Conservation (phyloP, 2,113 vertebrate genomes). For the Hemicordylus capensis region DNA sequence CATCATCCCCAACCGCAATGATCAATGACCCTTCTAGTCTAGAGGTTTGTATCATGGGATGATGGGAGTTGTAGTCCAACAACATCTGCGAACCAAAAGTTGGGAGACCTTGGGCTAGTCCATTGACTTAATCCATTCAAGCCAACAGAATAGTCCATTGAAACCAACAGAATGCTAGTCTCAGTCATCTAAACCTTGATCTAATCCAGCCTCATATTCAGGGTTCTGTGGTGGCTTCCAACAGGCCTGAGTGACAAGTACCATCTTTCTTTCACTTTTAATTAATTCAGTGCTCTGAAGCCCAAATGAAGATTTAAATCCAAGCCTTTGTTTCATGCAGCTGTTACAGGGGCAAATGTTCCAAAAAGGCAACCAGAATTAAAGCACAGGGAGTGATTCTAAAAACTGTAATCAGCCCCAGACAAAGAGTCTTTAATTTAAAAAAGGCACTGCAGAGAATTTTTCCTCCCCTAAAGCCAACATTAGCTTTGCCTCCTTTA, state of each 20-base stretch:
- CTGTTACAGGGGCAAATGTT: constrained; percentile 8
- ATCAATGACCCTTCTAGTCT: too few species aligned
- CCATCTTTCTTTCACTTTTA: background rate
- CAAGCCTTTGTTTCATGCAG: constrained; percentile 41
- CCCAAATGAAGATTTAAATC: constrained; percentile 30
- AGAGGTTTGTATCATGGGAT: too few species aligned
- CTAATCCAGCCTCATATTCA: background rate
- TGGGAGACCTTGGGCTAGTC: too few species aligned
- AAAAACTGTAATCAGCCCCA: constrained; percentile 45
- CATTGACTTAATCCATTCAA: too few species aligned
- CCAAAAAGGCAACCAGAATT: constrained; percentile 15
- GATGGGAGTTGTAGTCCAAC: too few species aligned
- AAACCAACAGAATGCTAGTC: too few species aligned
- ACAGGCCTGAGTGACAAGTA: background rate
- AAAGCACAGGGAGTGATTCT: constrained; percentile 8
- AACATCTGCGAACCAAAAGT: too few species aligned
- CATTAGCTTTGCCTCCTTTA: constrained; percentile 45
- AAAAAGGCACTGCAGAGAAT: constrained; percentile 18
- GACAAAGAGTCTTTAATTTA: constrained; percentile 40
- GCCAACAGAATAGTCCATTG: too few species aligned
- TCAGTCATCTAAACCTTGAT: background rate
- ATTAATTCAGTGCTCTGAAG: background rate
- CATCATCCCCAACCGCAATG: too few species aligned
- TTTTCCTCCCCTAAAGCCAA: background rate
- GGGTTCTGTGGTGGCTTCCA: background rate